These are phyloP conservation scores for Drosophila teissieri DNA, from an alignment of 1,140 invertebrate species.

Conservation along the genomic window DNA sequence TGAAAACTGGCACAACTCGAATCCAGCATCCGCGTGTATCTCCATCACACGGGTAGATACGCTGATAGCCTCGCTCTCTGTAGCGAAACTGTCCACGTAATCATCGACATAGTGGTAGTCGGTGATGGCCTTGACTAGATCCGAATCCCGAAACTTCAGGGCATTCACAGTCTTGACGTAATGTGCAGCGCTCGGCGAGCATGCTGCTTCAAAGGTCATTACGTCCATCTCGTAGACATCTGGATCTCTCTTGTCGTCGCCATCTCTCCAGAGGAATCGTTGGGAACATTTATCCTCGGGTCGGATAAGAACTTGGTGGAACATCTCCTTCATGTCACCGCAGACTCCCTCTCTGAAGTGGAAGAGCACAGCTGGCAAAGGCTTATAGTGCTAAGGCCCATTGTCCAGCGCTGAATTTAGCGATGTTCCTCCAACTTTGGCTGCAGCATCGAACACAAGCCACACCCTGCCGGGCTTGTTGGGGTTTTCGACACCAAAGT, in stretches of 20 bases:
- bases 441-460: background rate
- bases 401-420: background rate
- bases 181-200: background rate
- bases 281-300: background rate
- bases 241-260: background rate
- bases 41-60: background rate
- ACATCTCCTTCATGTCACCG: background rate
- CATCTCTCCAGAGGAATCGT: background rate
- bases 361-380: background rate
- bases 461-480: background rate
- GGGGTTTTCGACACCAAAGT: too few species aligned
- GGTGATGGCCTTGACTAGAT: background rate
- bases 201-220: background rate
- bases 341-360: background rate
- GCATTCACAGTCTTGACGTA: slow-evolving; percentile 3
- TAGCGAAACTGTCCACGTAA: background rate
- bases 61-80: slow-evolving; percentile 1
- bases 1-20: slow-evolving; percentile 1
- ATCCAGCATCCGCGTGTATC: too few species aligned
- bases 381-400: background rate
- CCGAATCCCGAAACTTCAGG: background rate
- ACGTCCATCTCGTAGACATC: slow-evolving; percentile 1
- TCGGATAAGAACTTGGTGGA: background rate
- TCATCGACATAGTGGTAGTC: too few species aligned
- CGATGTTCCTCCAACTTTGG: background rate